Base-by-base conservation (phyloP, 2,797 vertebrate species). In the Clarias platycephalus region DNA sequence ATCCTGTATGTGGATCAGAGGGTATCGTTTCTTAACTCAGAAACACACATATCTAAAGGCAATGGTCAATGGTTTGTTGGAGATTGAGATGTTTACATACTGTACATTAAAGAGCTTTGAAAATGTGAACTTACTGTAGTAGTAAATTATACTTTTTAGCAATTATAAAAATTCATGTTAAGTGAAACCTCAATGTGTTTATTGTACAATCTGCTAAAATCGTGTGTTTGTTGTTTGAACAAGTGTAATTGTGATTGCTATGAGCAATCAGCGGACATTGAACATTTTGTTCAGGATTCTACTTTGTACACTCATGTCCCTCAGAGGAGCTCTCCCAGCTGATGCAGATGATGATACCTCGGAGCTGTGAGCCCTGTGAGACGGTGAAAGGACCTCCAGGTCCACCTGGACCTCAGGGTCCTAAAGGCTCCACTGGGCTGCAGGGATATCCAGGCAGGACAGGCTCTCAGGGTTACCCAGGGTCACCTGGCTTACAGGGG, bases 241-340 rank as follows among this genome's bases (percentile, higher is more conserved):
- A 40, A 22, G 60, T 64, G 8, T 79, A 26, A 77, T 37, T 58
- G 12, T 60, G 55, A 57, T 58, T 77, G 18, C 20, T 44, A 49
- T 2, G 5, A 49, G 12, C 24, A 8, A 22, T 55, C 26, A 75
- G 53, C 10, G 72, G 31, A 76, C 34, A 13, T 49, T 49, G 55
- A 15, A 49, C 44, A 49, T 49, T 49, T 49, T 34, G 57, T 78
- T 62, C 31, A 78, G 31, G 22, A 37, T 79, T 53, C 78, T 49
- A n/a, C 2, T 78, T 77, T 77, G 57, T 40, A 44, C 57, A 62
- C 34, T 28, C 31, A 4, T 78, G 9, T 83, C 40, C 85, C 66
- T 34, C 86, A 96, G 95, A 91, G 83, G 94, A 95, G 81, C 91
- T 96, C 26, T 93, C 94, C 66, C 90, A 90, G 3, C 53, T 96